Conservation (phyloP, 2,797 vertebrate species). For the Ciconia nigra region DNA sequence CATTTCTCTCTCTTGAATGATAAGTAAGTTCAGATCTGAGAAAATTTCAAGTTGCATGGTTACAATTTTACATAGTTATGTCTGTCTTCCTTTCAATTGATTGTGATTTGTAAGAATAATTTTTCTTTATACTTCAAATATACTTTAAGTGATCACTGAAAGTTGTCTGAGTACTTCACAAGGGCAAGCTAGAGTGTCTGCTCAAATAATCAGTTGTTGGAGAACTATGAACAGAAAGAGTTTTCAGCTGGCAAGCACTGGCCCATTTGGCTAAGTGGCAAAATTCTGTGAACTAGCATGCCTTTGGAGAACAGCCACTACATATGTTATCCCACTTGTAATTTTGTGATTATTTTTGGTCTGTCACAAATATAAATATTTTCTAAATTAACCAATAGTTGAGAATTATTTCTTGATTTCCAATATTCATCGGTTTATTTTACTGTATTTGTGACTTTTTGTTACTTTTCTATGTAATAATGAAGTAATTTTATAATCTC, state of each 20-base stretch:
- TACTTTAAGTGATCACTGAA: neutral
- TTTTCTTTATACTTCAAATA: neutral
- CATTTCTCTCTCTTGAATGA: neutral
- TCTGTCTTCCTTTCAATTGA: neutral
- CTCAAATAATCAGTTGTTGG: neutral
- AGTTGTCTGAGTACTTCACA: neutral
- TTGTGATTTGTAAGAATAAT: neutral
- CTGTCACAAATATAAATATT: neutral
- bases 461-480: neutral
- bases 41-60: neutral
- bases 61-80: neutral
- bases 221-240: neutral
- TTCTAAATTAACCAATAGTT: neutral
- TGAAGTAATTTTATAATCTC: constrained; percentile 16
- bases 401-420: neutral
- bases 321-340: neutral
- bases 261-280: neutral
- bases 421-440: neutral
- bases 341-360: neutral
- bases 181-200: neutral
- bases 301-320: neutral
- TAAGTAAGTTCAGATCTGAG: neutral
- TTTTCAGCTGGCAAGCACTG: neutral
- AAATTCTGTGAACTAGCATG: neutral
- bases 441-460: neutral